phyloP scores from a whole-genome alignment of 2,888 invertebrate genomes.

The Scaptomyza reducta region DNA sequence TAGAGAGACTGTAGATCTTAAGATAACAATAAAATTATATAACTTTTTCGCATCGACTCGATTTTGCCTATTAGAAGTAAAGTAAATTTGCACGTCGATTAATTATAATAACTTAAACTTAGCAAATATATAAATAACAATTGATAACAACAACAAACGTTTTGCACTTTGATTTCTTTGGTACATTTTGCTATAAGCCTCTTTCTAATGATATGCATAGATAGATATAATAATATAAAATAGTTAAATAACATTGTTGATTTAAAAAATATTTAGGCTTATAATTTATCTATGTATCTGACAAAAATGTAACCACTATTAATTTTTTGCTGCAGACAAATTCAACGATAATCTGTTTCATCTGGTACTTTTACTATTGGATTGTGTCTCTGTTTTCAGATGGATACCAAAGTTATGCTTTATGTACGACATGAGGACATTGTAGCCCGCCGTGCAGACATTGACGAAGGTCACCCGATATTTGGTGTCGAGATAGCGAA shows the following conservation, averaged over 20 bases:
- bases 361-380: not conserved
- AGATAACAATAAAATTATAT: not conserved
- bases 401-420: slow-evolving; percentile 86
- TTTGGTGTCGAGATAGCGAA: slow-evolving; percentile 91
- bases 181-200: slow-evolving; percentile 32
- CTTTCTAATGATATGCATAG: slow-evolving; percentile 9
- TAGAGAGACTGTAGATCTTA: not conserved
- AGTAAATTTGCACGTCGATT: not conserved
- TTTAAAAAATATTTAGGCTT: slow-evolving; percentile 28
- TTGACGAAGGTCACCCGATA: slow-evolving; percentile 96
- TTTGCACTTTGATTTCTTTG: slow-evolving; percentile 1
- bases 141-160: not conserved
- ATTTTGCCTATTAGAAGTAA: not conserved
- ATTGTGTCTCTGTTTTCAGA: slow-evolving; percentile 40
- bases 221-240: slow-evolving; percentile 9
- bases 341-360: not conserved
- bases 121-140: not conserved
- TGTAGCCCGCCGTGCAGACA: slow-evolving; percentile 92
- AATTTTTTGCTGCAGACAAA: not conserved
- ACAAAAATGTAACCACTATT: slow-evolving; percentile 17
- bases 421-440: slow-evolving; percentile 94
- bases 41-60: not conserved
- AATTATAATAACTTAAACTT: not conserved
- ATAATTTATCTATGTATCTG: slow-evolving; percentile 22
- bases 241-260: not conserved